Conservation (phyloP, 2,797 vertebrate species). For the Eupleurogrammus muticus region DNA sequence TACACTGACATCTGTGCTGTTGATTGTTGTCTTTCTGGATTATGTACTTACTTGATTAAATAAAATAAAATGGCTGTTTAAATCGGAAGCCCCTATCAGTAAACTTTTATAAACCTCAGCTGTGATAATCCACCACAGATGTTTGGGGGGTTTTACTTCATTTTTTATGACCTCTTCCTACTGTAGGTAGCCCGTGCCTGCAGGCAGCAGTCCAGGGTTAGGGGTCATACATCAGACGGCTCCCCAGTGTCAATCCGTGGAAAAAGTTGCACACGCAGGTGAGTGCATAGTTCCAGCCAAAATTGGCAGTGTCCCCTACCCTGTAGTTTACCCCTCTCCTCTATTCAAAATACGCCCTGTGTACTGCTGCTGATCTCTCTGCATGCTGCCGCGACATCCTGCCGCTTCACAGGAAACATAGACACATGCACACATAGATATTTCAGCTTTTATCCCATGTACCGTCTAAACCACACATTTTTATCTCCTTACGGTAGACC, state of each 20-base stretch:
- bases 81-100: background rate
- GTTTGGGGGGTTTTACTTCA: background rate
- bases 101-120: background rate
- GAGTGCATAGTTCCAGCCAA: background rate
- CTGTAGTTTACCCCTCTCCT: background rate
- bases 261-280: background rate
- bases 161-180: background rate
- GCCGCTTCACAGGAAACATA: background rate
- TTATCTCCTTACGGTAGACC: too few species aligned
- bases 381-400: background rate
- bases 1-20: background rate
- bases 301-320: background rate
- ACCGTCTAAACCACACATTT: too few species aligned
- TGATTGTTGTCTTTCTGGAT: background rate
- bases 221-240: conserved; percentile 9
- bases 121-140: background rate
- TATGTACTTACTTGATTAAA: background rate
- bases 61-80: background rate
- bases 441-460: too few species aligned
- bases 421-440: too few species aligned
- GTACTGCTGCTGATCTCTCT: background rate
- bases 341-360: background rate
- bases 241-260: background rate
- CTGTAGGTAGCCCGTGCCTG: conserved; percentile 1
- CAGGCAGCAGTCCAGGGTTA: conserved; percentile 5